Percentiles rank a stretch among this genome's conserved stretches.
phyloP scores from a whole-genome alignment of 1,140 invertebrate genomes.

The Bombyx mandarina region DNA sequence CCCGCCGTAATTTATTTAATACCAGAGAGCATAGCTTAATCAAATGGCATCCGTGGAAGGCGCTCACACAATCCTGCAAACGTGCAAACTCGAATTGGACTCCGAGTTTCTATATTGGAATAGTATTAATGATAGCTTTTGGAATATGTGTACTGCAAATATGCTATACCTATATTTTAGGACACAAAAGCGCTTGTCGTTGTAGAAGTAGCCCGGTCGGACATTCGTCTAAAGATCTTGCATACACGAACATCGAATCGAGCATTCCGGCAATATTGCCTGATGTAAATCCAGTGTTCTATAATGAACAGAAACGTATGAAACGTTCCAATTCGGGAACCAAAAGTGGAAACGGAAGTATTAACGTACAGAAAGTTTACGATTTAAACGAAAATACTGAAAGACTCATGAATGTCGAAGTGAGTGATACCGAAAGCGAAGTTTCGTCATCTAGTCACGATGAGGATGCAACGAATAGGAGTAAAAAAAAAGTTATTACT shows the following conservation, averaged over 20 bases:
- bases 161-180: constrained; percentile 39
- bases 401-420: constrained; percentile 42
- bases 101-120: constrained; percentile 26
- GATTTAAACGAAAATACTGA: constrained; percentile 53
- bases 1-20: constrained; percentile 44
- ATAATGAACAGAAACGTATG: constrained; percentile 18
- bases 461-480: constrained; percentile 5
- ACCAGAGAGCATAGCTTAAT: constrained; percentile 19
- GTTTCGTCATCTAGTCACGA: constrained; percentile 8
- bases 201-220: constrained; percentile 22
- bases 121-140: constrained; percentile 32
- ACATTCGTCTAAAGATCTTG: constrained; percentile 20
- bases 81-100: constrained; percentile 42
- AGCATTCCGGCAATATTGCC: constrained; percentile 39
- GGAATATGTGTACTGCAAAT: constrained; percentile 44
- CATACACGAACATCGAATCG: constrained; percentile 37
- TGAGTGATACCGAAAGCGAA: constrained; percentile 38
- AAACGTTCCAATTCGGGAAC: constrained; percentile 18
- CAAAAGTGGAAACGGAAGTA: constrained; percentile 31
- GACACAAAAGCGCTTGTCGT: constrained; percentile 26
- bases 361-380: constrained; percentile 38
- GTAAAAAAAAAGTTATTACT: constrained; percentile 6
- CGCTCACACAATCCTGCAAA: constrained; percentile 29
- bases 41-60: constrained; percentile 43
- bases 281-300: constrained; percentile 30